Conservation (phyloP, 2,888 invertebrate genomes). For the Embidobia sp. region DNA sequence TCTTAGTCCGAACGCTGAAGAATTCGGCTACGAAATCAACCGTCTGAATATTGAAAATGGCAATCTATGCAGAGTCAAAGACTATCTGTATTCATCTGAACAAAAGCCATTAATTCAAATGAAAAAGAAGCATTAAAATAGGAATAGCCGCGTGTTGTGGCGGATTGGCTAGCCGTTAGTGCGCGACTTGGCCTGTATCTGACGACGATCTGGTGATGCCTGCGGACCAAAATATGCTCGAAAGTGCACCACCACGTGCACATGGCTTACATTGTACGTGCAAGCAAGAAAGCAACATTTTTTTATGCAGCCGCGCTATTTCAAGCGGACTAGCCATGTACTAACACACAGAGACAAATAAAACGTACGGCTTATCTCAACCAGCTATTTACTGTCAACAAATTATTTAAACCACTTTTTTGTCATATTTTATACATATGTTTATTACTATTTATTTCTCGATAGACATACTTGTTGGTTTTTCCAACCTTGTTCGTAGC, state of each 20-base stretch:
- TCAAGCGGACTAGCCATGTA: conserved; percentile 58
- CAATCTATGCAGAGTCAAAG: conserved; percentile 1
- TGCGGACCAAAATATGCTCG: conserved; percentile 63
- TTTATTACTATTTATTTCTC: no score
- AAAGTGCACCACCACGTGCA: conserved; percentile 42
- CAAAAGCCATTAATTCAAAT: conserved; percentile 19
- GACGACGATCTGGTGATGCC: conserved; percentile 54
- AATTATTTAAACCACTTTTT: no score
- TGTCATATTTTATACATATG: no score
- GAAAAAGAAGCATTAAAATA: conserved; percentile 46
- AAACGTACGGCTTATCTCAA: conserved; percentile 47
- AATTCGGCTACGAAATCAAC: no score
- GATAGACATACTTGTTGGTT: no score
- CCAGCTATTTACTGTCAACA: conserved; percentile 50
- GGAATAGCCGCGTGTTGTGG: conserved; percentile 30
- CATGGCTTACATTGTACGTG: conserved; percentile 42
- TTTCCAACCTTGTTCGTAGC: no score
- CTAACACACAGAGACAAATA: conserved; percentile 52
- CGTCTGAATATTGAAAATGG: no score
- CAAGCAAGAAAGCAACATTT: conserved; percentile 40
- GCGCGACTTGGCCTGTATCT: conserved; percentile 41
- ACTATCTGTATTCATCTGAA: conserved; percentile 2
- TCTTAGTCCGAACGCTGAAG: no score
- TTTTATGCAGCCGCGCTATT: conserved; percentile 57
- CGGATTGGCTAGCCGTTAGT: conserved; percentile 27